Conservation (phyloP, 2,888 invertebrate species). For the Rhingia campestris region DNA sequence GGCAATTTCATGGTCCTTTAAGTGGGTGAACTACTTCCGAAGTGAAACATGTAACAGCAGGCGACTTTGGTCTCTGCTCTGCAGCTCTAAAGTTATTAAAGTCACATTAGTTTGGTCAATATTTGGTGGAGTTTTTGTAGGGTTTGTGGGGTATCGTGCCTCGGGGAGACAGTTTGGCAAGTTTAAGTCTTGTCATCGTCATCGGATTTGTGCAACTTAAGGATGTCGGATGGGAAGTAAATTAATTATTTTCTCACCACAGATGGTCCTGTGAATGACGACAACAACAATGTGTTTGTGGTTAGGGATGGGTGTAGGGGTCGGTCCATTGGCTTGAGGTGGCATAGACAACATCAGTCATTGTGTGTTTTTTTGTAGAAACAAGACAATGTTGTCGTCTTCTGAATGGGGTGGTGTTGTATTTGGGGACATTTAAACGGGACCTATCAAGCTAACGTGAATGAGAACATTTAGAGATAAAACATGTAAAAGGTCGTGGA, state of each 20-base stretch:
- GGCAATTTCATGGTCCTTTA: slow-evolving; percentile 66
- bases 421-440: too few species aligned
- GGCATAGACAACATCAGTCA: too few species aligned
- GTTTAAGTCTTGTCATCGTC: slow-evolving; percentile 41
- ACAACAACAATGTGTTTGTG: not conserved
- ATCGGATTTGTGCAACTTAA: slow-evolving; percentile 51
- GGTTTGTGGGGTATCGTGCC: not conserved
- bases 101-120: slow-evolving; percentile 61
- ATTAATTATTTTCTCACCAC: slow-evolving; percentile 31
- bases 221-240: slow-evolving; percentile 12
- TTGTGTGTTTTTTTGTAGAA: too few species aligned
- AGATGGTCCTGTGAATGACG: slow-evolving; percentile 11
- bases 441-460: too few species aligned
- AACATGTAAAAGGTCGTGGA: too few species aligned
- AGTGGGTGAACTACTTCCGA: slow-evolving; percentile 48
- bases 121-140: slow-evolving; percentile 29
- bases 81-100: slow-evolving; percentile 55
- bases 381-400: too few species aligned
- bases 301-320: not conserved
- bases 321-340: too few species aligned
- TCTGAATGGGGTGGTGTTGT: too few species aligned
- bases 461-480: too few species aligned
- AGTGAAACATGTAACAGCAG: slow-evolving; percentile 38
- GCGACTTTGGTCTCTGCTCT: slow-evolving; percentile 23
- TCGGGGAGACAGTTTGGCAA: not conserved